These are phyloP conservation scores for Pollachius pollachius DNA, from an alignment of 2,113 vertebrate species.

Conservation along the genomic window DNA sequence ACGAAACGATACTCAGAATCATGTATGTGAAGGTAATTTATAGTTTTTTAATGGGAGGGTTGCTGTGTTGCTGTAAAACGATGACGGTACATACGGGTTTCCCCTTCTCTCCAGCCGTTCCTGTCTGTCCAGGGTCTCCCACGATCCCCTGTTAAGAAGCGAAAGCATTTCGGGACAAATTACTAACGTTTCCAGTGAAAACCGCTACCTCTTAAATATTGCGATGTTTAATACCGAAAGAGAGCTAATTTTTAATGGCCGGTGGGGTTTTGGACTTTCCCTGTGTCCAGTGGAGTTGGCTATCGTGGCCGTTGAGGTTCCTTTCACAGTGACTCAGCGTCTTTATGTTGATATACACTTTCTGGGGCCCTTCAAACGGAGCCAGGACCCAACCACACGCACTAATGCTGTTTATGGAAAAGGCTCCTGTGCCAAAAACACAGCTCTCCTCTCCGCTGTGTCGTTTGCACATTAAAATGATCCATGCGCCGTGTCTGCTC, in stretches of 20 bases:
- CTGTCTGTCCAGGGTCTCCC: slow-evolving; percentile 77
- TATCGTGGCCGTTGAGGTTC: slow-evolving; percentile 21
- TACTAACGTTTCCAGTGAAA: neutral
- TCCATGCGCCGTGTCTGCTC: slow-evolving; percentile 24
- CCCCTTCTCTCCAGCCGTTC: slow-evolving; percentile 71
- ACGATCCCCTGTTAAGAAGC: slow-evolving; percentile 69
- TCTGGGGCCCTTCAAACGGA: slow-evolving; percentile 33
- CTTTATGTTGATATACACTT: slow-evolving; percentile 37
- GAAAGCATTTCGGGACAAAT: neutral
- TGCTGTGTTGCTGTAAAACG: no score
- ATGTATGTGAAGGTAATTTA: no score
- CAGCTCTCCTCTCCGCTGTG: slow-evolving; percentile 31
- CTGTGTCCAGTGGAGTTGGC: slow-evolving; percentile 14
- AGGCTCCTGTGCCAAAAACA: slow-evolving; percentile 40
- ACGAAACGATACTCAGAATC: no score
- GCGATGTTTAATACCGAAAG: neutral
- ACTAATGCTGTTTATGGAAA: slow-evolving; percentile 59
- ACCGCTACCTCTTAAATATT: neutral
- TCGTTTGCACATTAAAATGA: slow-evolving; percentile 44
- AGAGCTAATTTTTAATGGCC: neutral
- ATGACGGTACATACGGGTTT: slow-evolving; percentile 66
- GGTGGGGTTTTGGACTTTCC: neutral
- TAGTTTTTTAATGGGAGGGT: no score
- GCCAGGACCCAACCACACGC: slow-evolving; percentile 48
- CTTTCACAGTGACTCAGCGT: slow-evolving; percentile 26